Evolutionary conservation across 2,113 vertebrate species (phyloP), one percentile per base, ranked within the genome.

Genomic region (Chionomys nivalis): DNA sequence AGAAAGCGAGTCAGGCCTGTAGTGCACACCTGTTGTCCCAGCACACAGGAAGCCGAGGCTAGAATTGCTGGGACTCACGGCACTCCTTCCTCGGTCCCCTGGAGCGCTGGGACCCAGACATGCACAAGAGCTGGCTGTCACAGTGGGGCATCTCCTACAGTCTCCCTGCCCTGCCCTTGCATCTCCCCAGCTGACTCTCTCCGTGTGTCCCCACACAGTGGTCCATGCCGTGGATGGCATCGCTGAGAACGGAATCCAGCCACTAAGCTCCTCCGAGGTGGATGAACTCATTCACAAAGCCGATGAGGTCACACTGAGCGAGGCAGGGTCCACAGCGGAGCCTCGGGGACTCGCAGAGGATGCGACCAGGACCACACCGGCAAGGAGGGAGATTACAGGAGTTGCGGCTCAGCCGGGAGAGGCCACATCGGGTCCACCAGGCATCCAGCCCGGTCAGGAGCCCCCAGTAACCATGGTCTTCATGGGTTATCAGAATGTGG

Each of bases 381-480:
- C 98, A 0, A 98, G 99, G 13, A 95, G 98, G 23, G 99, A 99
- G 98, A 99, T 99, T 98, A 98, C 99, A 0, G 97, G 97, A 0
- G 96, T 97, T 4, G 98, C 99, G 89, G 92, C 91, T 0, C 95
- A 98, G 93, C 94, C 96, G 0, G 81, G 94, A 0, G 97, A 87
- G 39, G 92, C 97, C 96, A 89, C 97, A 0, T 7, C 95, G 0
- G 92, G 98, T 0, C 97, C 97, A 0, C 96, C 98, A 0, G 98
- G 98, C 33, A 95, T 83, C 0, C 98, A 99, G 68, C 98, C 99
- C 0, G 99, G 99, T 79, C 97, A 97, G 0, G 99, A 99, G 77
- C 98, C 99, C 47, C 99, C 99, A 0, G 99, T 99, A 94, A 99
- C 99, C 96, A 99, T 99, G 99, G 99, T 99, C 97, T 99, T 99